Evolutionary conservation across 2,797 vertebrate species (phyloP), one percentile per base, ranked within the genome.

Genomic region (Xyrichtys novacula): DNA sequence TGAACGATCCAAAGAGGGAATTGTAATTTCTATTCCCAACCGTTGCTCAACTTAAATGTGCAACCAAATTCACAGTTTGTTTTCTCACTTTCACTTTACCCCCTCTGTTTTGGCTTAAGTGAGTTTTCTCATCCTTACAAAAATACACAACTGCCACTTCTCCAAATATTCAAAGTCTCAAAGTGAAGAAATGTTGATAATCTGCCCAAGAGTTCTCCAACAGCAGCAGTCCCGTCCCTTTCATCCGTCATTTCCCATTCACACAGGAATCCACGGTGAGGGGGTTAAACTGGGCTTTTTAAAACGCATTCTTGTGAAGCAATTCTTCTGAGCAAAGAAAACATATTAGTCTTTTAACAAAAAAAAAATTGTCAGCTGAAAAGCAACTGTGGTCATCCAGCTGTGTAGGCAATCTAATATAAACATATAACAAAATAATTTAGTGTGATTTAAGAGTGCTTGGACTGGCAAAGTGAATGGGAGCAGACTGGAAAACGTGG

Each of bases 111-210:
- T 82, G 84, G 79, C 82, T 78, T 74, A 80, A 86, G 83, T 28
- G 10, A 76, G 82, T 81, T 86, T 84, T 84, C 76, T 85, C 71
- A 68, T 88, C 58, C 76, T 85, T 88, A 85, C 68, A 63, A 76
- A 90, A 89, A 89, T 85, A 90, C 79, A 88, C 87, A 87, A 62
- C 78, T 80, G 83, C 81, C 85, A 79, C 76, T 77, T 87, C 71
- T 83, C 50, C 58, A 86, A 90, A 83, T 80, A 86, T 76, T 76
- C 81, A 85, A 75, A 44, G 84, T 88, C 86, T 88, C 48, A 36
- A 36, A 53, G 69, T 86, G 76, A 77, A 84, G 63, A 84, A 79
- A 88, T 81, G 79, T 78, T 83, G 85, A 88, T 71, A 55, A 83
- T 74, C 59, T 83, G 78, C 78, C 83, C 64, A 29, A 84, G 76